phyloP scores from a whole-genome alignment of 2,888 invertebrate genomes.

The Drosophila tripunctata region DNA sequence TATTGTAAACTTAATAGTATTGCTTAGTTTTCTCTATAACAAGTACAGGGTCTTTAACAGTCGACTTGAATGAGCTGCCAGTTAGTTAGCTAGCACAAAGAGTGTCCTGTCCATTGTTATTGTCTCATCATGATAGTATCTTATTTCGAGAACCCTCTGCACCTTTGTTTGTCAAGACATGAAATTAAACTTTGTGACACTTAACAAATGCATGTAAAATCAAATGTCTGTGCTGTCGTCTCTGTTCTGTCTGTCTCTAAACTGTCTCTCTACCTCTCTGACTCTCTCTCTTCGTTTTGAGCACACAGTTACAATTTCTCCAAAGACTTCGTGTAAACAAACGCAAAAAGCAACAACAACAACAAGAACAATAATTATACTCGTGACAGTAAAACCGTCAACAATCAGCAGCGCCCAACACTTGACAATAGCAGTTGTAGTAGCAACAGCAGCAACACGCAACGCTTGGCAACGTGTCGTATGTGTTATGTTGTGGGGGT shows the following conservation, averaged over 20 bases:
- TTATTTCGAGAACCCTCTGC: background rate
- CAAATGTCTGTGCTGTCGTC: slow-evolving; percentile 31
- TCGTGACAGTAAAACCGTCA: slow-evolving; percentile 70
- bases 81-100: too few relatives aligned
- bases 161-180: slow-evolving; percentile 26
- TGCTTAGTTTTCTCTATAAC: too few relatives aligned
- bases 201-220: slow-evolving; percentile 38
- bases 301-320: slow-evolving; percentile 32
- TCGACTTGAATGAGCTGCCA: too few relatives aligned
- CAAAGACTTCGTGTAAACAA: slow-evolving; percentile 55
- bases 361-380: slow-evolving; percentile 27
- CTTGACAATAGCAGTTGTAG: slow-evolving; percentile 47
- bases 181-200: slow-evolving; percentile 46
- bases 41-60: too few relatives aligned
- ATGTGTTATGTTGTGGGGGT: slow-evolving; percentile 57
- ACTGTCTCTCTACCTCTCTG: background rate
- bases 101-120: too few relatives aligned
- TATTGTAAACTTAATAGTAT: too few relatives aligned
- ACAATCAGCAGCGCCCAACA: slow-evolving; percentile 58
- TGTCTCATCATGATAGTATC: background rate
- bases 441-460: background rate
- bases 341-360: slow-evolving; percentile 38
- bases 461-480: slow-evolving; percentile 57
- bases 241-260: background rate
- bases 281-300: background rate